These are phyloP conservation scores for Andrena camellia DNA, from an alignment of 2,888 invertebrate species.

Conservation along the genomic window DNA sequence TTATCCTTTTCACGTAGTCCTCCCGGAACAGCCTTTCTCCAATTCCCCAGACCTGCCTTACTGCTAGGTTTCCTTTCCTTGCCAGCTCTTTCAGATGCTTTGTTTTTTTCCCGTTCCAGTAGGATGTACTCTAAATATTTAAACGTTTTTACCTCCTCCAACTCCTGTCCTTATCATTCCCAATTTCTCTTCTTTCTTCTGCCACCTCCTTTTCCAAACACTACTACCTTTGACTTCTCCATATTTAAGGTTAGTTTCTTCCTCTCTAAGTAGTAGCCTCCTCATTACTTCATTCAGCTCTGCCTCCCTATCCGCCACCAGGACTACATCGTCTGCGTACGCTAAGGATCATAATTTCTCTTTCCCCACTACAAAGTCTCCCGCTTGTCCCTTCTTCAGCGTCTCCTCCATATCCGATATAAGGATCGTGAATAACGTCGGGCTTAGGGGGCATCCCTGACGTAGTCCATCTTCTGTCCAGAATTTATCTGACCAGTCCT, in stretches of 20 bases:
- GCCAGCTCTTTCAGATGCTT: background rate
- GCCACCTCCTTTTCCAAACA: background rate
- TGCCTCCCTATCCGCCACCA: background rate
- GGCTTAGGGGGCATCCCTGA: too few species aligned
- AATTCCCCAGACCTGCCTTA: background rate
- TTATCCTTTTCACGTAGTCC: too few species aligned
- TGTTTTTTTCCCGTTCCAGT: background rate
- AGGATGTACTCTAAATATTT: background rate
- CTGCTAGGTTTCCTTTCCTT: background rate
- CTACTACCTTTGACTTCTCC: background rate
- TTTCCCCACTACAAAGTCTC: background rate
- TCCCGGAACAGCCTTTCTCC: too few species aligned
- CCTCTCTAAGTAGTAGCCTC: background rate
- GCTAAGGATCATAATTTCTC: background rate
- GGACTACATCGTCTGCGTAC: conserved; percentile 9
- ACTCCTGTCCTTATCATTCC: too few species aligned
- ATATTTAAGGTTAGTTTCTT: background rate
- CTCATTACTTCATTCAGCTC: background rate
- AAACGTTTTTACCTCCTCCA: background rate
- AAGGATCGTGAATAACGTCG: background rate
- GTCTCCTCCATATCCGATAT: background rate
- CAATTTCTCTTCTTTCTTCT: background rate
- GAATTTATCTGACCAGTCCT: background rate
- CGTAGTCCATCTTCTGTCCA: conserved; percentile 3
- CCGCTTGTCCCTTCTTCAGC: background rate